A percentile compares a stretch with the other conserved stretches of the same genome.
These are phyloP conservation scores for Apoderus coryli DNA, from an alignment of 2,888 invertebrate genomes.

Conservation along the genomic window DNA sequence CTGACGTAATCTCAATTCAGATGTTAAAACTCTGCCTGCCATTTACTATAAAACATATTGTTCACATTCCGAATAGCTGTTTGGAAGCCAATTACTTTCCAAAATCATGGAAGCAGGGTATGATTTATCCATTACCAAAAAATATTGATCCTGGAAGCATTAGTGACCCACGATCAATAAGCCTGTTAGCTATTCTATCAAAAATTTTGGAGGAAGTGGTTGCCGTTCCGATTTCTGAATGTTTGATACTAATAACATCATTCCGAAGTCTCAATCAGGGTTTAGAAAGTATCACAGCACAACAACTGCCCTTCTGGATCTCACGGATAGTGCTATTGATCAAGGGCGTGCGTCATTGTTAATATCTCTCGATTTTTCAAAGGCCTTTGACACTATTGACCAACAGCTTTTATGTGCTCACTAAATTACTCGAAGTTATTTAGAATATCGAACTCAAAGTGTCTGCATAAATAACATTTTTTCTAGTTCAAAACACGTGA, in stretches of 20 bases:
- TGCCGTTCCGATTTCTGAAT: not conserved
- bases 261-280: not conserved
- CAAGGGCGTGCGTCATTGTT: not conserved
- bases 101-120: not conserved
- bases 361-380: not conserved
- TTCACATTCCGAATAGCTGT: not conserved
- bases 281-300: not conserved
- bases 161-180: not conserved
- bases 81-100: slow-evolving; percentile 3
- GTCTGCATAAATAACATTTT: too few species aligned
- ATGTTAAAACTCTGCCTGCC: not conserved
- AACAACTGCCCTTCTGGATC: not conserved
- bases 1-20: not conserved
- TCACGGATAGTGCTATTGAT: not conserved
- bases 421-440: too few species aligned
- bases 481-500: too few species aligned
- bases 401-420: too few species aligned
- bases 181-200: not conserved
- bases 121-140: not conserved
- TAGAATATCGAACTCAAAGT: too few species aligned
- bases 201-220: not conserved
- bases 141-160: not conserved
- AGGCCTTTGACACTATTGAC: slow-evolving; percentile 2
- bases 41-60: not conserved
- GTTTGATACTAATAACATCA: not conserved